Conservation (phyloP, 2,113 vertebrate genomes). For the Anguilla japonica region DNA sequence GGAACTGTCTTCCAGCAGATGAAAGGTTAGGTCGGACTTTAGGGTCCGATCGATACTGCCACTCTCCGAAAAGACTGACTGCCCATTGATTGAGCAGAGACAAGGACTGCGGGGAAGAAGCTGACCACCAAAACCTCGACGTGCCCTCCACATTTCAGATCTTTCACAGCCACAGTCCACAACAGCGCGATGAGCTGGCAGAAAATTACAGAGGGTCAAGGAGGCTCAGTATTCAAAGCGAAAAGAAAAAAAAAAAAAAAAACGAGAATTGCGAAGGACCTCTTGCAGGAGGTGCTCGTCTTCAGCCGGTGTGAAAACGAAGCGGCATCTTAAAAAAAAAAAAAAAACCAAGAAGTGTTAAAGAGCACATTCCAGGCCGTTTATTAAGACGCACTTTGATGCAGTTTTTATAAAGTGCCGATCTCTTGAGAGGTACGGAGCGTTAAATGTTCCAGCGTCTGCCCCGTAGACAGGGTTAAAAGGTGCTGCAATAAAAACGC, state of each 20-base stretch:
- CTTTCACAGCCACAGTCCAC: conserved; percentile 7
- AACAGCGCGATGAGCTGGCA: conserved; percentile 31
- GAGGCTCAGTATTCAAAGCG: conserved; percentile 22
- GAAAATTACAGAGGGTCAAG: conserved; percentile 13
- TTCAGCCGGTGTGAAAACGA: conserved; percentile 5
- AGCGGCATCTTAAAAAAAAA: neutral
- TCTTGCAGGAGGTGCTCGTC: neutral
- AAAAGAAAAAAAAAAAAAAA: neutral
- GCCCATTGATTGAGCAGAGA: conserved; percentile 67
- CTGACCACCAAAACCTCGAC: conserved; percentile 39
- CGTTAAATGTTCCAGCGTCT: neutral
- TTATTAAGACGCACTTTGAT: neutral
- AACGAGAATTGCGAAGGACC: neutral
- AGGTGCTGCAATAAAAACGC: neutral
- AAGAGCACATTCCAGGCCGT: neutral
- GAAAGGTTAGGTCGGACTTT: conserved; percentile 64
- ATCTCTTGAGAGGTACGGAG: neutral
- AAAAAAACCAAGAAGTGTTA: neutral
- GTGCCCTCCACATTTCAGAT: conserved; percentile 22
- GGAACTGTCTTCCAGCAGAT: conserved; percentile 62
- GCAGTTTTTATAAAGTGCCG: neutral
- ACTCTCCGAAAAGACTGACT: conserved; percentile 70
- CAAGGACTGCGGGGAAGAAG: conserved; percentile 53
- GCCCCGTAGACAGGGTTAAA: neutral
- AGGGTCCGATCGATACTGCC: conserved; percentile 65